Base-by-base conservation (phyloP, 1,140 invertebrate genomes). In the Drosophila ogumai region DNA sequence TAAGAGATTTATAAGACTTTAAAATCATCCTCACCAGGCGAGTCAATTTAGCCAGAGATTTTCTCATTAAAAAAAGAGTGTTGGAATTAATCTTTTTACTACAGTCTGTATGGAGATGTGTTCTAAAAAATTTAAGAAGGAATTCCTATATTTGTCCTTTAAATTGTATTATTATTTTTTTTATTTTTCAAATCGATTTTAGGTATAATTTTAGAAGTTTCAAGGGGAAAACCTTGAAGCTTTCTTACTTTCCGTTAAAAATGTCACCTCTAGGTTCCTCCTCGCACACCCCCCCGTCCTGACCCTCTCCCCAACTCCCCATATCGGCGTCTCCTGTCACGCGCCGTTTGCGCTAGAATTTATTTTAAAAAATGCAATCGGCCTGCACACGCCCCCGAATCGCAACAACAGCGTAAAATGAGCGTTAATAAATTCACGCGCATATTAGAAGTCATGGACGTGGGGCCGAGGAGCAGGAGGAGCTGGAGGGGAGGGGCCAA, bases 301-400 rank as follows among this genome's bases (percentile, higher is more conserved):
- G 1, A 4, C 31, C 38, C 28, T 4, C 13, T 43, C 31, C 25
- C 19, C 28, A n/a, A n/a, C 8, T 8, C 15, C 0, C 12, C 52
- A 34, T 38, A 55, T 55, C 34, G 52, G 55, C 40, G 73, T 73
- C 41, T 64, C 67, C 84, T 90, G 85, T 88, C 84, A 87, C 85
- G 85, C 84, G 80, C 84, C 84, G 84, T 87, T 87, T 87, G 84
- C 76, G 64, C 80, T 58, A 87, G 85, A 88, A 88, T 88, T 88
- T 88, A 88, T 88, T 88, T 84, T 40, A 90, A 90, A 90, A 90
- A 88, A 88, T 90, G 85, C 85, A 90, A 88, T 88, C 85, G 85
- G 81, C 81, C 67, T 65, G 71, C 78, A 78, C 85, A 88, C 85
- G 85, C 85, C 85, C 85, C 81, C 85, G 82, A 88, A 81, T 50